These are phyloP conservation scores for Hartigia nigra DNA, from an alignment of 2,888 invertebrate genomes.

Conservation along the genomic window DNA sequence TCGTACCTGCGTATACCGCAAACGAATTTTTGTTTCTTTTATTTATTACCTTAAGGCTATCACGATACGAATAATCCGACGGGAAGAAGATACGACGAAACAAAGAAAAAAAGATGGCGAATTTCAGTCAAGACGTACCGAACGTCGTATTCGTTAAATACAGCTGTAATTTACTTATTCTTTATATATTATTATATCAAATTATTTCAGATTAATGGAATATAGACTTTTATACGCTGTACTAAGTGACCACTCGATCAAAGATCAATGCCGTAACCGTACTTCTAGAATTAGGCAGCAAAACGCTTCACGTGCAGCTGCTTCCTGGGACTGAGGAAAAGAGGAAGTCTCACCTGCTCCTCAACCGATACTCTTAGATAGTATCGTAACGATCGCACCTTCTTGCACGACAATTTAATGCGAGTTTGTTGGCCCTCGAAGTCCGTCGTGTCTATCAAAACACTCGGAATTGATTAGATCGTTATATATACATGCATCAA, in stretches of 20 bases:
- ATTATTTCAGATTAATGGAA: not conserved
- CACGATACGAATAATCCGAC: not conserved
- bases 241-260: not conserved
- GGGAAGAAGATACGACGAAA: not conserved
- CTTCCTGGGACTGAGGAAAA: conserved; percentile 45
- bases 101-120: not conserved
- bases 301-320: conserved; percentile 46
- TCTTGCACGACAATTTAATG: conserved; percentile 20
- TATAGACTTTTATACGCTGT: not conserved
- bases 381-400: conserved; percentile 42
- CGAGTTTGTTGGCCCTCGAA: conserved; percentile 7
- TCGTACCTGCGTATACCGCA: conserved; percentile 7
- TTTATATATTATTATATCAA: too few species aligned
- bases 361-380: conserved; percentile 51
- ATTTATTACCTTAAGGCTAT: not conserved
- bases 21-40: not conserved
- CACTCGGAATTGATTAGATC: not conserved
- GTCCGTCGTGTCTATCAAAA: not conserved
- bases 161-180: not conserved
- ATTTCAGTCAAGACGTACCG: not conserved
- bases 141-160: not conserved
- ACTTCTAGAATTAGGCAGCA: conserved; percentile 36
- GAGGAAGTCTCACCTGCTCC: conserved; percentile 48
- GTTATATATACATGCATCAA: not conserved
- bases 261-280: conserved; percentile 9